phyloP scores from a whole-genome alignment of 2,797 vertebrate species.

The Galago senegalensis region DNA sequence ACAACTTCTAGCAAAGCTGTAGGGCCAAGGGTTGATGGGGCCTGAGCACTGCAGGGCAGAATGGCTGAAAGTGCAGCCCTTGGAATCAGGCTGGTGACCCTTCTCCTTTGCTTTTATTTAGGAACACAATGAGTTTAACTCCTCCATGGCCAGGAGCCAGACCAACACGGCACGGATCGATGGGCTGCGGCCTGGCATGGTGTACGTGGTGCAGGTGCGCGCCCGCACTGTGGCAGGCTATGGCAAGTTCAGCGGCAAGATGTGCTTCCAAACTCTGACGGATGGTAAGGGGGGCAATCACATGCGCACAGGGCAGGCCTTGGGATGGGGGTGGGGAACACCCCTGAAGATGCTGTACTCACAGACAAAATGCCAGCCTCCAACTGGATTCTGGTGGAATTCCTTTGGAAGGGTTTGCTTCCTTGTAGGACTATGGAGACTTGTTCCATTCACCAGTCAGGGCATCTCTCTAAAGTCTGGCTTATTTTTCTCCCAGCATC shows the following conservation, averaged over 20 bases:
- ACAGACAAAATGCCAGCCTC: rapidly evolving
- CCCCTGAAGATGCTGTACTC: not conserved
- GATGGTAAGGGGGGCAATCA: slow-evolving; percentile 92
- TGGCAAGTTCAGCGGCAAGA: slow-evolving; percentile 99
- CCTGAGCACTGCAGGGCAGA: not conserved
- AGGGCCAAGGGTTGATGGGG: not conserved
- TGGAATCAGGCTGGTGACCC: rapidly evolving
- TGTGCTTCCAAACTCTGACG: slow-evolving; percentile 99
- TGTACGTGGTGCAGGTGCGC: slow-evolving; percentile 98
- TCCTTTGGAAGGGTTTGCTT: not conserved
- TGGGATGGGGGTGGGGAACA: not conserved
- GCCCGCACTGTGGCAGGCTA: slow-evolving; percentile 93
- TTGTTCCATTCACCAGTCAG: not conserved
- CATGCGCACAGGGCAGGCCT: not conserved
- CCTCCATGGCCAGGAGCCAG: slow-evolving; percentile 96
- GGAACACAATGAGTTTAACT: slow-evolving; percentile 98
- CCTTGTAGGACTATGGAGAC: not conserved
- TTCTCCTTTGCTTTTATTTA: slow-evolving; percentile 80
- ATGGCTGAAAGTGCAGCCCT: not conserved
- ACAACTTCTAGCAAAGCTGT: not conserved
- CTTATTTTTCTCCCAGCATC: rapidly evolving
- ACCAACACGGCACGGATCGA: slow-evolving; percentile 97
- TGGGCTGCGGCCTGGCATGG: slow-evolving; percentile 94
- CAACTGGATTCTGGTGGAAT: not conserved
- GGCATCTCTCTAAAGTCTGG: not conserved